Base-by-base conservation (phyloP, 2,113 vertebrate genomes). In the Corydoras maculifer region DNA sequence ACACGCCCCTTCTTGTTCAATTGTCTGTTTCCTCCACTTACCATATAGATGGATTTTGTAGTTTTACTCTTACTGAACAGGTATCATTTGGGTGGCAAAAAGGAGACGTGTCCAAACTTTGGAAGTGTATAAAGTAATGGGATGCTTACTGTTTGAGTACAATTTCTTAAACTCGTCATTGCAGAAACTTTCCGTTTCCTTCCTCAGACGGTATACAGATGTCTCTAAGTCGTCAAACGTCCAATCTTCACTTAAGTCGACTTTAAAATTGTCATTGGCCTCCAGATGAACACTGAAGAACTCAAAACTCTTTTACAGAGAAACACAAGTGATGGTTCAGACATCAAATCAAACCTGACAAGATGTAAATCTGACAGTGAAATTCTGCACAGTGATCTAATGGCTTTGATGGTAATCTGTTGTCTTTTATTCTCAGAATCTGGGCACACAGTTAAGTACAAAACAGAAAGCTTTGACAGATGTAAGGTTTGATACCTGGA, bases 191-290 rank as follows among this genome's bases (percentile, higher is more conserved):
- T 77, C 70, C 6, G 75, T 12, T 72, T 68, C 66, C n/a, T 70
- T 49, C 51, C 68, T 79, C 8, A 81, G 57, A n/a, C 71, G 54
- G 59, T 58, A 68, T 9, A 79, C 18, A 63, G 68, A 68, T 66
- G 73, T 74, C 43, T 6, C 74, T 13, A 72, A 62, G 51, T 55
- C 18, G 14, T 57, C 78, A 76, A 79, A 79, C 15, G 15, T 12
- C 48, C 14, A 51, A 3, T 62, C 60, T n/a, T 13, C 55, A 64
- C 59, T 70, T 11, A 72, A 30, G 57, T 49, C 10, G 12, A 76
- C 12, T 54, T 62, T 64, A 31, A 69, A 66, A 9, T n/a, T 1
- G 32, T 59, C 66, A 31, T 6, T 5, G 18, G 30, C 43, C 59
- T 61, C 67, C 49, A 58, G 35, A 9, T 61, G 14, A 54, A 15